Conservation (phyloP, 2,797 vertebrate genomes). For the Pseudochaenichthys georgianus region DNA sequence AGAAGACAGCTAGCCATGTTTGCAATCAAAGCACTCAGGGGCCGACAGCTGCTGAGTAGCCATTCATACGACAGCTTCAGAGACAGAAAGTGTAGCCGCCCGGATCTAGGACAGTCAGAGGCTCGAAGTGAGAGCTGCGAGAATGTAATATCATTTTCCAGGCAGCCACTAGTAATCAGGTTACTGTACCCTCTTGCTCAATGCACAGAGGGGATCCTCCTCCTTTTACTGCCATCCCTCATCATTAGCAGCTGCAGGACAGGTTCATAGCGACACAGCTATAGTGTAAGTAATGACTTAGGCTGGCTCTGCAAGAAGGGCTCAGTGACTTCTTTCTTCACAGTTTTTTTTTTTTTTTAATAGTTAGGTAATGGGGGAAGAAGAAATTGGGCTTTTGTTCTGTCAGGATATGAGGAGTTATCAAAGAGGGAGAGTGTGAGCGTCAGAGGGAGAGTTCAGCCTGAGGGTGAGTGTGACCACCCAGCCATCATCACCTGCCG, state of each 20-base stretch:
- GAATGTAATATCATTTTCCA: slow-evolving; percentile 69
- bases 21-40: slow-evolving; percentile 53
- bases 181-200: slow-evolving; percentile 73
- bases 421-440: slow-evolving; percentile 43
- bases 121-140: slow-evolving; percentile 58
- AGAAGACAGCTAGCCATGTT: slow-evolving; percentile 30
- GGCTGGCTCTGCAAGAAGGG: slow-evolving; percentile 41
- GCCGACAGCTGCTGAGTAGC: slow-evolving; percentile 26
- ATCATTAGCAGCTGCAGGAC: slow-evolving; percentile 75
- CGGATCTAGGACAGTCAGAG: slow-evolving; percentile 76
- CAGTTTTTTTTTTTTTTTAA: slow-evolving; percentile 67
- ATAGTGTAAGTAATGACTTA: slow-evolving; percentile 66
- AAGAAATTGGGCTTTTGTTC: slow-evolving; percentile 62
- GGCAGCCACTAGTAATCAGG: slow-evolving; percentile 74
- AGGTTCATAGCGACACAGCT: slow-evolving; percentile 60
- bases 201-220: slow-evolving; percentile 74
- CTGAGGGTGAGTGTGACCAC: slow-evolving; percentile 36
- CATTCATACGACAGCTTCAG: slow-evolving; percentile 22
- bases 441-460: slow-evolving; percentile 44
- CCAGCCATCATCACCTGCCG: slow-evolving; percentile 36
- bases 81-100: slow-evolving; percentile 30
- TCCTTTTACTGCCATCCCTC: slow-evolving; percentile 71
- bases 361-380: slow-evolving; percentile 60
- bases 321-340: slow-evolving; percentile 49
- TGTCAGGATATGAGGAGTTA: slow-evolving; percentile 52